phyloP scores from a whole-genome alignment of 2,888 invertebrate genomes.

The Geophilus truncorum region DNA sequence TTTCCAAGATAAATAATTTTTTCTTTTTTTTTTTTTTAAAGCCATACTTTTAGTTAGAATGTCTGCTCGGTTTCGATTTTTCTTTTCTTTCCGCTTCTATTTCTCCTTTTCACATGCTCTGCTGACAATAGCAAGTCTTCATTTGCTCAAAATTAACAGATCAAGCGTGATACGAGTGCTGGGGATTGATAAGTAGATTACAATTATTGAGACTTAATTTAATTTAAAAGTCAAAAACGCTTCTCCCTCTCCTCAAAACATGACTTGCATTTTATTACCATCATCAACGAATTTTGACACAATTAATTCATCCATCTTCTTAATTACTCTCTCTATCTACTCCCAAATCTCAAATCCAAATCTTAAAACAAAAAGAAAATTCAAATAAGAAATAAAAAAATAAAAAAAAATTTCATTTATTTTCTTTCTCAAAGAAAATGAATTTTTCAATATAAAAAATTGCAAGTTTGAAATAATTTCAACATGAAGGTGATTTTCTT shows the following conservation, averaged over 20 bases:
- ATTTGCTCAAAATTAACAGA: constrained; percentile 10
- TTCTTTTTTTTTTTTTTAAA: too few species aligned
- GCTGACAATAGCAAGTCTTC: background rate
- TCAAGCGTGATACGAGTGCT: background rate
- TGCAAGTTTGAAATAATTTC: background rate
- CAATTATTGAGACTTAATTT: background rate
- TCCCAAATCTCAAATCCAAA: background rate
- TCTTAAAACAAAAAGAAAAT: background rate
- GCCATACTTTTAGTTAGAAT: background rate
- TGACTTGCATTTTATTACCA: background rate
- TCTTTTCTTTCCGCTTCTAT: too few species aligned
- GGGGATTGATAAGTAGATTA: background rate
- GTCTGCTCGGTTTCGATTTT: background rate
- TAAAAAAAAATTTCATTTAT: too few species aligned
- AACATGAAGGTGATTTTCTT: background rate
- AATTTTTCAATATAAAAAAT: constrained; percentile 5
- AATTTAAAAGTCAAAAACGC: background rate
- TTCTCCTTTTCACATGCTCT: background rate
- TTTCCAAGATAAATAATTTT: too few species aligned
- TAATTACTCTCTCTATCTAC: background rate
- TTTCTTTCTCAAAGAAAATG: background rate
- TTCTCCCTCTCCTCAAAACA: background rate
- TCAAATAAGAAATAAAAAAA: too few species aligned
- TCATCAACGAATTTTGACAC: background rate
- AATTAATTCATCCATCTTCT: background rate